Evolutionary conservation across 2,888 invertebrate genomes (phyloP), one percentile per base, ranked within the genome.

Genomic region (Drosophila nr. perissopoda): DNA sequence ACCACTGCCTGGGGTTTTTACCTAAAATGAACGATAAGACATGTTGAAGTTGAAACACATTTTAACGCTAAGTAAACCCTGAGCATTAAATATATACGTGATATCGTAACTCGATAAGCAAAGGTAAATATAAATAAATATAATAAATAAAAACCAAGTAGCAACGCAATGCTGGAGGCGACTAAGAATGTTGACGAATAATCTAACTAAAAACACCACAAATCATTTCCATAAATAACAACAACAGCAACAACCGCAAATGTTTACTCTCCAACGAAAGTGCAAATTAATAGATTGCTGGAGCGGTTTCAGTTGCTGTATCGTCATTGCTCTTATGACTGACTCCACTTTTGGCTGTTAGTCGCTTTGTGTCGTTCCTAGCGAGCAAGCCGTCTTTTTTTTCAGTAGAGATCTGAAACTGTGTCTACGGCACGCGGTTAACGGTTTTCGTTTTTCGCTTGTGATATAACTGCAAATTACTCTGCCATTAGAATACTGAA

Each of bases 51-150:
- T 62, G 59, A 80, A 80, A 80, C 86, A 79, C 40, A 54, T 0
- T 54, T 57, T 25, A 64, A 61, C 40, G 38, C 36, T 65, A 67
- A 68, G 61, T 63, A 83, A 82, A 77, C 78, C 66, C 6, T 64
- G 29, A 59, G 64, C 36, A 56, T 72, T 60, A 54, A 58, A 48
- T 72, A 58, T 63, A 33, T 61, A 66, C 64, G 25, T 27, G 45
- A 53, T 69, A 33, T 73, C 73, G 69, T 84, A 85, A 73, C 74
- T 70, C 52, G 36, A 72, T 73, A 84, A 87, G 80, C 66, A 85
- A 69, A 72, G 42, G 61, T 68, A 78, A 64, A 69, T 59, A 65
- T 63, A 31, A 69, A 42, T n/a, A 31, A 34, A 45, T 10, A 31
- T 21, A 25, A 65, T 49, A 65, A 65, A 34, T 25, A 29, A 40